phyloP scores from a whole-genome alignment of 2,113 vertebrate genomes.

The Callorhinus ursinus region DNA sequence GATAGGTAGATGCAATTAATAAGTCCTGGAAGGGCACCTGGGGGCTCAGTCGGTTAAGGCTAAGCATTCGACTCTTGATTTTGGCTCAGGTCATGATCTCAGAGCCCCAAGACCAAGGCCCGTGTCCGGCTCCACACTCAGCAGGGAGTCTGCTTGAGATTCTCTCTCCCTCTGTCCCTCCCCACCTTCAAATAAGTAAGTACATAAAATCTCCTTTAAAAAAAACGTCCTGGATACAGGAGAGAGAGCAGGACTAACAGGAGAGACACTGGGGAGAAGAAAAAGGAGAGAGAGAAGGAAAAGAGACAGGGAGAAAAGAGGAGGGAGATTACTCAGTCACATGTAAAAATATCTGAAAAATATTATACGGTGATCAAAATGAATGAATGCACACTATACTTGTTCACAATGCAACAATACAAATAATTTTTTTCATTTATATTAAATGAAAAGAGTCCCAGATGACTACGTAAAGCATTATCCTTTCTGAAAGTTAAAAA shows the following conservation, averaged over 20 bases:
- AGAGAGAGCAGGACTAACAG: not conserved
- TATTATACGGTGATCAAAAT: not conserved
- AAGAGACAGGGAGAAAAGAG: not conserved
- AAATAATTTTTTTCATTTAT: not conserved
- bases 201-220: not conserved
- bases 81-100: not conserved
- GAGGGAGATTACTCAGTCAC: not conserved
- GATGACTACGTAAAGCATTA: not conserved
- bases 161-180: not conserved
- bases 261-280: not conserved
- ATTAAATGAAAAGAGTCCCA: not conserved
- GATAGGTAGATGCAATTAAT: not conserved
- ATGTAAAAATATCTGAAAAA: not conserved
- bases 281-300: not conserved
- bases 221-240: not conserved
- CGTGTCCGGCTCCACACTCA: not conserved
- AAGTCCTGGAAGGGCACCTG: not conserved
- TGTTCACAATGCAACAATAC: not conserved
- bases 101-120: not conserved
- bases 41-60: not conserved
- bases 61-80: not conserved
- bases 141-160: not conserved
- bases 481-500: constrained; percentile 13
- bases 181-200: not conserved
- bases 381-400: not conserved